A percentile compares a stretch with the other conserved stretches of the same genome.
phyloP scores from a whole-genome alignment of 2,797 vertebrate species.

The Fundulus diaphanus region DNA sequence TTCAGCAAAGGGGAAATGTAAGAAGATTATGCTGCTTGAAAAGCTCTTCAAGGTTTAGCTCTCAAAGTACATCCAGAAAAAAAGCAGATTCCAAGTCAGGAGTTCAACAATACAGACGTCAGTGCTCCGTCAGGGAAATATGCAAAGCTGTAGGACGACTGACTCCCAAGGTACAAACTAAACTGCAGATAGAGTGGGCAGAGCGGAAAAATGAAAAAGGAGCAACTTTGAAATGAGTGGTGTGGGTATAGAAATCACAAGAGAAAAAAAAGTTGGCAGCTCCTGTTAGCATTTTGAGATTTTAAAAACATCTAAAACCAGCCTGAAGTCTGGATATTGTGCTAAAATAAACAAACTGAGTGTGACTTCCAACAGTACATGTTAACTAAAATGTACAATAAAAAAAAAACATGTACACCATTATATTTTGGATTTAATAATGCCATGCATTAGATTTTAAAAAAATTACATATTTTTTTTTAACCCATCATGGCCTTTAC shows the following conservation, averaged over 20 bases:
- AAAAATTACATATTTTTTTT: too few species aligned
- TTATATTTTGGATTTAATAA: too few species aligned
- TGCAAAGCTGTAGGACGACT: conserved; percentile 30
- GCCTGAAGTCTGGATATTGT: not conserved
- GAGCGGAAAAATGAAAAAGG: not conserved
- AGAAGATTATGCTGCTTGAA: conserved; percentile 66
- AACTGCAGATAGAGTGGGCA: conserved; percentile 10
- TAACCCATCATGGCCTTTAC: too few species aligned
- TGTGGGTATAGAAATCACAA: not conserved
- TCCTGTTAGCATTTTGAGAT: not conserved
- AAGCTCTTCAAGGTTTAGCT: conserved; percentile 49
- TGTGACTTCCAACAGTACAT: too few species aligned
- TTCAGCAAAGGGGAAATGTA: conserved; percentile 48
- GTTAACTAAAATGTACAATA: too few species aligned
- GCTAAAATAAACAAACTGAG: too few species aligned
- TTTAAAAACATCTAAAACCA: not conserved
- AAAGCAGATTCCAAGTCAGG: conserved; percentile 27
- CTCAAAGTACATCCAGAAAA: conserved; percentile 37
- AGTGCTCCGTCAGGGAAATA: conserved; percentile 23
- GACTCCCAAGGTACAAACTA: conserved; percentile 17
- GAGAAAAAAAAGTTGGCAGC: not conserved
- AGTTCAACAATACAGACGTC: conserved; percentile 45
- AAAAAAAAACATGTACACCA: too few species aligned
- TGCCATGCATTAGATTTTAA: too few species aligned
- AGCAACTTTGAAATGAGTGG: not conserved